Conservation (phyloP, 2,113 vertebrate genomes). For the Sphyrna mokarran region DNA sequence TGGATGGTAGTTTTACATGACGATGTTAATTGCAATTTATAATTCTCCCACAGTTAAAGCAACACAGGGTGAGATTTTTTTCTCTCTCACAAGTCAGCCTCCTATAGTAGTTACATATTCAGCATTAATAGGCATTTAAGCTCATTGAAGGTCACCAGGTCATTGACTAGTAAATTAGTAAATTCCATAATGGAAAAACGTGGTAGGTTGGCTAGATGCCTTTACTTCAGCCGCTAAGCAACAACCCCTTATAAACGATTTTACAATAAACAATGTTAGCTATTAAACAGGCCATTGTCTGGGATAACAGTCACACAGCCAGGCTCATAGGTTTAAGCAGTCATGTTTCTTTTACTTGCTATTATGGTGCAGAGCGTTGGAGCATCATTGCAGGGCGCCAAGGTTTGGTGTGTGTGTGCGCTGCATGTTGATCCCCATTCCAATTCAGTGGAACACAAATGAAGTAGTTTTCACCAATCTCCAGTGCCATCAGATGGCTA, state of each 20-base stretch:
- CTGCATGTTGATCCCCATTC: neutral
- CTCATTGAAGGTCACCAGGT: neutral
- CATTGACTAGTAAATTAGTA: neutral
- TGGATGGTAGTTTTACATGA: neutral
- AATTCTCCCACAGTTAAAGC: constrained; percentile 4
- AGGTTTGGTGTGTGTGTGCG: neutral
- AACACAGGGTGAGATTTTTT: neutral
- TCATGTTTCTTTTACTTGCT: neutral
- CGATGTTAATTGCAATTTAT: neutral
- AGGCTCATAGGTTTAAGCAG: neutral
- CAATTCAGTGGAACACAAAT: neutral
- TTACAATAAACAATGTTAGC: neutral
- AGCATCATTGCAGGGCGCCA: neutral
- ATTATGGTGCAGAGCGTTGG: neutral
- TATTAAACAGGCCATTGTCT: neutral
- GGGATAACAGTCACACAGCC: neutral
- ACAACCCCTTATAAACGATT: neutral
- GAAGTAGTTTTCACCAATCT: neutral
- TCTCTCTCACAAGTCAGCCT: neutral
- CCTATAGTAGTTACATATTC: constrained; percentile 3
- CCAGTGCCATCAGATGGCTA: neutral
- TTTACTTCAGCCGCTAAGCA: constrained; percentile 19
- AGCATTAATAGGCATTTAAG: constrained; percentile 23
- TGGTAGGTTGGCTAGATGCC: neutral
- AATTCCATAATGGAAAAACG: constrained; percentile 5